These are phyloP conservation scores for Drosophila quasianomalipes DNA, from an alignment of 2,888 invertebrate genomes.

Conservation along the genomic window DNA sequence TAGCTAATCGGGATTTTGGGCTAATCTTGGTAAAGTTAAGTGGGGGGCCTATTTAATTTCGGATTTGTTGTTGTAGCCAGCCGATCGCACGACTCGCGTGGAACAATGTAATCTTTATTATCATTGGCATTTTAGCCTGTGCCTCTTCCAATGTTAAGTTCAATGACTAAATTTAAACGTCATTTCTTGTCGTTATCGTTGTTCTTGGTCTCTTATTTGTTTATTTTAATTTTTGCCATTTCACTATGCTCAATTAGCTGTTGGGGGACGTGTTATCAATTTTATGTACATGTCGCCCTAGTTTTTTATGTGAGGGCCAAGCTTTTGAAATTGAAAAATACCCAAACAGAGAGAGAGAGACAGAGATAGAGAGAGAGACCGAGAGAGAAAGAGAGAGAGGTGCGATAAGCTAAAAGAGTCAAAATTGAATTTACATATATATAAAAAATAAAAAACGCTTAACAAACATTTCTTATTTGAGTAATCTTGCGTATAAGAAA, in stretches of 20 bases:
- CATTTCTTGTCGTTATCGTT: constrained; percentile 39
- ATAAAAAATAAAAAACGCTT: background rate
- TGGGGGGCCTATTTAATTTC: constrained; percentile 23
- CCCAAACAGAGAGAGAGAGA: background rate
- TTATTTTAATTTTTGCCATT: constrained; percentile 27
- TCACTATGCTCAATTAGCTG: constrained; percentile 60
- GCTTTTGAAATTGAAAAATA: constrained; percentile 4
- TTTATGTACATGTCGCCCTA: constrained; percentile 63
- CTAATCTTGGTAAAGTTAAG: constrained; percentile 29
- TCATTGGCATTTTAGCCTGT: constrained; percentile 12
- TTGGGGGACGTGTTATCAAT: constrained; percentile 55
- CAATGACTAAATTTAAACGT: constrained; percentile 70
- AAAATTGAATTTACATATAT: background rate
- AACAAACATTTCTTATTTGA: background rate
- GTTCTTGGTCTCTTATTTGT: constrained; percentile 19
- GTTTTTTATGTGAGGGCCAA: constrained; percentile 46
- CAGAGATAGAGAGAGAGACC: constrained; percentile 4
- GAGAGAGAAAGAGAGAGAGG: background rate
- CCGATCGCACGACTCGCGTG: constrained; percentile 22
- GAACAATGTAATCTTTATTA: constrained; percentile 10
- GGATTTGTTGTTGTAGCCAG: constrained; percentile 39
- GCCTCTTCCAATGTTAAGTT: constrained; percentile 60
- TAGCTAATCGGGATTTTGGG: constrained; percentile 31
- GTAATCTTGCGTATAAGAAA: background rate
- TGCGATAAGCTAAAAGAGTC: background rate